Evolutionary conservation across 2,113 vertebrate genomes (phyloP).

Genomic region (Natator depressus): DNA sequence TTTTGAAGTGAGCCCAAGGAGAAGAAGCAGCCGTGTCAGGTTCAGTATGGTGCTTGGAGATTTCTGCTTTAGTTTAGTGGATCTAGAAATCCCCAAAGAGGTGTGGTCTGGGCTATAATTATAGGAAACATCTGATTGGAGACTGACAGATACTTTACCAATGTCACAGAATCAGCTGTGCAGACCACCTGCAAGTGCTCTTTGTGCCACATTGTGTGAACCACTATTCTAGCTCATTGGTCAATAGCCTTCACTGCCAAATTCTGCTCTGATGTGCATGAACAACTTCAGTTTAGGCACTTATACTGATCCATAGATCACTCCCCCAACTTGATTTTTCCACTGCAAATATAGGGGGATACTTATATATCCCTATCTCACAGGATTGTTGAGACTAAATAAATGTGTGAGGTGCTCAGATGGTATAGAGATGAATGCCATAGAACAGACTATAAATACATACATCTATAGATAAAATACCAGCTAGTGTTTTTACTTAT

Average conservation of each 20-base stretch:
- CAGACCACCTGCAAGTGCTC: neutral
- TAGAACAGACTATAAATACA: neutral
- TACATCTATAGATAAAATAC: neutral
- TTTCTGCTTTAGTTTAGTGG: neutral
- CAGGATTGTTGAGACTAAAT: neutral
- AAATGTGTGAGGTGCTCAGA: neutral
- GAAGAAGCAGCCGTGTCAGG: neutral
- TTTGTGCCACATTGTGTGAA: neutral
- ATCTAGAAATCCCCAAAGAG: neutral
- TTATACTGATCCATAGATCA: neutral
- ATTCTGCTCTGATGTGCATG: neutral
- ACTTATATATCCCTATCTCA: neutral
- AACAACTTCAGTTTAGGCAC: neutral
- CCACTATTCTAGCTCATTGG: neutral
- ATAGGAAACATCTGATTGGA: fast-evolving
- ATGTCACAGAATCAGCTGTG: neutral
- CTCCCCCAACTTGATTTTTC: neutral
- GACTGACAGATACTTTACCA: neutral
- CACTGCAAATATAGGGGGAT: neutral
- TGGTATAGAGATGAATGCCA: neutral
- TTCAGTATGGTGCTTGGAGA: neutral
- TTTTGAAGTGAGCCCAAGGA: fast-evolving
- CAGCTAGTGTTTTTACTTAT: neutral
- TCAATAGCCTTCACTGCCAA: neutral
- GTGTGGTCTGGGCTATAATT: neutral